phyloP scores from a whole-genome alignment of 2,888 invertebrate genomes.

The Sinhomidia bicolor region DNA sequence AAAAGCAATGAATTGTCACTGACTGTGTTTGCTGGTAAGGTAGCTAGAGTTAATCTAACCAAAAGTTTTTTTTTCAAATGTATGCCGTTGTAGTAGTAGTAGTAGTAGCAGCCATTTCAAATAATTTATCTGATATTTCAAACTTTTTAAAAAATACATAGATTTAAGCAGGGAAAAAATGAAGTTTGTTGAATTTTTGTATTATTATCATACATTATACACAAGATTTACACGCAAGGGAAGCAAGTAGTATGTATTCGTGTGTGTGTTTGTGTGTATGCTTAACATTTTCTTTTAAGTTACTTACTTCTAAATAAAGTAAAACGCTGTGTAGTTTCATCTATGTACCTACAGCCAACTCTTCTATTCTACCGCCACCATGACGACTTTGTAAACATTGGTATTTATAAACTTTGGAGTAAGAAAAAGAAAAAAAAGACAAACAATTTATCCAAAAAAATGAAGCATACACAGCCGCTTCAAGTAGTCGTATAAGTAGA shows the following conservation, averaged over 20 bases:
- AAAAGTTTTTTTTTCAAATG: no score
- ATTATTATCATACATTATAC: not conserved
- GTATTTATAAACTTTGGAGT: not conserved
- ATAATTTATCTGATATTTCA: constrained; percentile 51
- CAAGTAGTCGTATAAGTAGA: no score
- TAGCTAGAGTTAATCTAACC: constrained; percentile 14
- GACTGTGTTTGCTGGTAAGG: constrained; percentile 31
- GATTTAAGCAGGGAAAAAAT: not conserved
- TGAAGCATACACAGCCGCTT: not conserved
- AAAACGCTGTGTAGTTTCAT: no score
- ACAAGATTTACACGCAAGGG: not conserved
- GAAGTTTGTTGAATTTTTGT: not conserved
- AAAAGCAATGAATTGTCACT: constrained; percentile 8
- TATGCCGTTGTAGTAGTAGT: not conserved
- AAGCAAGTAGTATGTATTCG: no score
- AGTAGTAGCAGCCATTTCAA: constrained; percentile 21
- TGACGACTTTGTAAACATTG: constrained; percentile 31
- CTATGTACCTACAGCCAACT: not conserved
- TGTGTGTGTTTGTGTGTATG: no score
- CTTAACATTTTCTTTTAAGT: not conserved
- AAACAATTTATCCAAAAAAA: constrained; percentile 12
- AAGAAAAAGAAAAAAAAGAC: not conserved
- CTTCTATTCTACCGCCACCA: not conserved
- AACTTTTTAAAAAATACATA: constrained; percentile 42
- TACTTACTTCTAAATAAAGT: not conserved